Evolutionary conservation across 2,797 vertebrate species (phyloP), one percentile per base, ranked within the genome.

Genomic region (Xyrichtys novacula): DNA sequence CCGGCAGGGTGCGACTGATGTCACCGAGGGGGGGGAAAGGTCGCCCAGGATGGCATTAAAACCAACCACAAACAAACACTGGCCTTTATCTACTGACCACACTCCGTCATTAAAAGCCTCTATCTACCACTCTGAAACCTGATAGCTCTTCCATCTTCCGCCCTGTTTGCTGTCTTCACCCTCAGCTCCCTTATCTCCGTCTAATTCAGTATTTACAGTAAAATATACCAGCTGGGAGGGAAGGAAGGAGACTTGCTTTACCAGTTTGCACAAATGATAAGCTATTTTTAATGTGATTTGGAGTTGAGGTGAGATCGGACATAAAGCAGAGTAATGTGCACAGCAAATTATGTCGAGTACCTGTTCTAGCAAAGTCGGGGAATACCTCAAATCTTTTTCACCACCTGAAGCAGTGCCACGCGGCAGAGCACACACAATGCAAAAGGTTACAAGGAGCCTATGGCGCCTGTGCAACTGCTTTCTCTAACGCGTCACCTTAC

Each of bases 41-140:
- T 87, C 75, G 73, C 23, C 76, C 8, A n/a, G 65, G 65, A 68
- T 72, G 85, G 65, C 76, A 85, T 83, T 85, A 83, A 86, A 86
- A 83, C 76, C 47, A 63, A 89, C 84, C 88, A 80, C 89, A 89
- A 89, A 87, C 88, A 88, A 91, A 89, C 63, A 36, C 71, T 76
- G 75, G 73, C 81, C 74, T 84, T 90, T 90, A 92, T 88, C 89
- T 83, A 60, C 70, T n/a, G 71, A 42, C 79, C 75, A 76, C 87
- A 91, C 75, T 57, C 67, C 34, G 70, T 72, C 80, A 73, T 55
- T 60, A 42, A 71, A 60, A 52, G 67, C 63, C 42, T 66, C 61
- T 71, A 60, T 85, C 74, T 70, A 36, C 84, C 72, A 46, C 65
- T 49, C 10, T 71, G 53, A 76, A 86, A 88, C 68, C 70, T 14